Percentiles rank a stretch among this genome's conserved stretches.
Conservation (phyloP, 1,140 invertebrate species). For the Drosophila suzukii region DNA sequence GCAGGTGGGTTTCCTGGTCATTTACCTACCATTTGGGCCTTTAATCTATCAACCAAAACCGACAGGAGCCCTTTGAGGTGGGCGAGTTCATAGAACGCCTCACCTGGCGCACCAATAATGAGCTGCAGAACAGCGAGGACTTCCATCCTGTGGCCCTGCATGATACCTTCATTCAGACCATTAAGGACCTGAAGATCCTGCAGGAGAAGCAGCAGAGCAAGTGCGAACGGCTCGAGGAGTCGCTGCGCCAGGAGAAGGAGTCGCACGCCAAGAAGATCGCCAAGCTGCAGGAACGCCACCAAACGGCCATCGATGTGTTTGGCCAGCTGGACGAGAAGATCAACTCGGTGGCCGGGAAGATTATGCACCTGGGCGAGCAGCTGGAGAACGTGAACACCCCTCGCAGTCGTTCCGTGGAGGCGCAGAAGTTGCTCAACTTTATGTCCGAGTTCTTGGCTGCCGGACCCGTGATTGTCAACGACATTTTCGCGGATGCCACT, state of each 20-base stretch:
- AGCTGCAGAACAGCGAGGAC: conserved; percentile 88
- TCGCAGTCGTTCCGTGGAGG: conserved; percentile 96
- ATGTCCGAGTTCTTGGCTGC: conserved; percentile 96
- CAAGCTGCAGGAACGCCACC: conserved; percentile 94
- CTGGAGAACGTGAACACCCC: conserved; percentile 98
- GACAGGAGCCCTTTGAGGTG: conserved; percentile 96
- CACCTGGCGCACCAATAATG: conserved; percentile 96
- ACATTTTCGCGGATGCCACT: conserved; percentile 94
- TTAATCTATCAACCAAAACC: background rate
- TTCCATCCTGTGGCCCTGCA: conserved; percentile 93
- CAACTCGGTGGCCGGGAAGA: conserved; percentile 98
- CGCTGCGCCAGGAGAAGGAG: conserved; percentile 94
- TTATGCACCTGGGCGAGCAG: conserved; percentile 98
- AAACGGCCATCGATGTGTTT: conserved; percentile 91
- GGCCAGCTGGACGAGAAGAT: conserved; percentile 98
- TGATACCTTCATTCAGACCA: conserved; percentile 96
- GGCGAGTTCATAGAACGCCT: conserved; percentile 98
- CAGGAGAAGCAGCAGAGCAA: conserved; percentile 94
- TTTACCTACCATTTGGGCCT: background rate
- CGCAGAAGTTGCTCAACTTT: conserved; percentile 96
- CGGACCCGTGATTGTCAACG: conserved; percentile 91
- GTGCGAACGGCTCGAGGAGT: conserved; percentile 93
- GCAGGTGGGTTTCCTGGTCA: conserved; percentile 86
- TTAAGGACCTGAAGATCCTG: conserved; percentile 90
- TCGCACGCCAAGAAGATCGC: conserved; percentile 92